Percentiles rank a stretch among this genome's conserved stretches.
Conservation (phyloP, 2,113 vertebrate species). For the Elaphurus davidianus region DNA sequence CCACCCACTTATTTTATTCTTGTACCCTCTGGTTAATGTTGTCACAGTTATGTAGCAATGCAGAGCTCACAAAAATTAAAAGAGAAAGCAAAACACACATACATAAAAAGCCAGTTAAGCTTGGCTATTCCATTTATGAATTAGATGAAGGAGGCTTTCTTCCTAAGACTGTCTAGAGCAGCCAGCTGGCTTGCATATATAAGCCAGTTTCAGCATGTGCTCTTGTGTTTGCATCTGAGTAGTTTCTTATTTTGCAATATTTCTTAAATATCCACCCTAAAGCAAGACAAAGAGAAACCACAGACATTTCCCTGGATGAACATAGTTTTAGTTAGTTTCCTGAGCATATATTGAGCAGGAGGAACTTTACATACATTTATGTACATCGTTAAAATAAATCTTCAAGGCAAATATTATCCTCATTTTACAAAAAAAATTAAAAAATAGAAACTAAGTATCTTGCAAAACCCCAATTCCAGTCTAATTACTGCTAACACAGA, state of each 20-base stretch:
- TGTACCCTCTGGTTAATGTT: not conserved
- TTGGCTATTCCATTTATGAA: not conserved
- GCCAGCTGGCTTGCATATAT: conserved; percentile 55
- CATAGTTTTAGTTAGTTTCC: not conserved
- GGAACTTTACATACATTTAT: not conserved
- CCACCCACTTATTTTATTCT: not conserved
- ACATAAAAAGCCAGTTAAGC: not conserved
- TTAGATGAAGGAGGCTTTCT: conserved; percentile 41
- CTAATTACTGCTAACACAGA: not conserved
- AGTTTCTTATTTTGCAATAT: conserved; percentile 35
- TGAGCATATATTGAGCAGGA: not conserved
- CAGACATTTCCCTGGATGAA: not conserved
- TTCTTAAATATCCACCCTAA: conserved; percentile 47
- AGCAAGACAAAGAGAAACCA: conserved; percentile 50
- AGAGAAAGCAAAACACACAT: not conserved
- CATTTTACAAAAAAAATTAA: not conserved
- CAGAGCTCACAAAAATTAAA: not conserved
- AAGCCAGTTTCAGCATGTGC: conserved; percentile 32
- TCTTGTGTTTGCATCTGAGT: conserved; percentile 32
- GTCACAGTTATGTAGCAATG: not conserved
- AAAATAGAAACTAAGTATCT: not conserved
- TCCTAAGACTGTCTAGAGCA: not conserved
- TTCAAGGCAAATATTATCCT: not conserved
- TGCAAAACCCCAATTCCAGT: not conserved
- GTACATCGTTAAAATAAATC: not conserved